Percentiles rank a stretch among this genome's conserved stretches.
Conservation (phyloP, 2,888 invertebrate genomes). For the Mechanitis messenoides region DNA sequence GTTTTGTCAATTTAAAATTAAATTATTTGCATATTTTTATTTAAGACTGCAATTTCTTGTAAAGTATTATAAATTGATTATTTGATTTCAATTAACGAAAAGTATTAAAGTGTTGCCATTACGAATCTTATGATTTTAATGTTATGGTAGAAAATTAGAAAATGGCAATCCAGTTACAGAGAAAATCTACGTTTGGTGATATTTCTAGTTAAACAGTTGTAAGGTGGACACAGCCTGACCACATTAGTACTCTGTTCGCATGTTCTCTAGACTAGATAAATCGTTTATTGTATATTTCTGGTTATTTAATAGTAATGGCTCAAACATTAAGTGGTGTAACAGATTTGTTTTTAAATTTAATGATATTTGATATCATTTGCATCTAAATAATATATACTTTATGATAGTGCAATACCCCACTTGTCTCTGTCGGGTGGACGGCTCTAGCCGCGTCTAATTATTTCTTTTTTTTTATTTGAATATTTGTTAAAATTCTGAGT, state of each 20-base stretch:
- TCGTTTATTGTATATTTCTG: background rate
- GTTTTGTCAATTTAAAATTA: background rate
- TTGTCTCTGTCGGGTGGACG: too few species aligned
- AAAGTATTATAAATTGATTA: conserved; percentile 44
- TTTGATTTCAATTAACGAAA: conserved; percentile 15
- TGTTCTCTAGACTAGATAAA: background rate
- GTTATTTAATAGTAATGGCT: conserved; percentile 2
- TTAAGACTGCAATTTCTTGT: conserved; percentile 34
- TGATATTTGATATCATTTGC: conserved; percentile 69
- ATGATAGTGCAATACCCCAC: conserved; percentile 56
- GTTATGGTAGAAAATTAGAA: conserved; percentile 35
- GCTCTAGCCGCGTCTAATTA: conserved; percentile 5
- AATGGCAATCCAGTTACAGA: conserved; percentile 37
- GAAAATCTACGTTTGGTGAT: conserved; percentile 11
- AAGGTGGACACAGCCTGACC: background rate
- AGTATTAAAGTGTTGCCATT: conserved; percentile 32
- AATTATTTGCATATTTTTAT: background rate
- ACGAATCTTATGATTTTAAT: conserved; percentile 19
- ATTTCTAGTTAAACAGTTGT: background rate
- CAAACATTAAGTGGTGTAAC: conserved; percentile 11
- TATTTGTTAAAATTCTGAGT: conserved; percentile 58
- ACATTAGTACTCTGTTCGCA: background rate
- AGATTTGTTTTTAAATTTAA: conserved; percentile 45
- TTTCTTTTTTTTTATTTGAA: conserved; percentile 40
- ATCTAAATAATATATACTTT: conserved; percentile 44